Evolutionary conservation across 2,797 vertebrate species (phyloP).

Genomic region (Novumbra hubbsi): DNA sequence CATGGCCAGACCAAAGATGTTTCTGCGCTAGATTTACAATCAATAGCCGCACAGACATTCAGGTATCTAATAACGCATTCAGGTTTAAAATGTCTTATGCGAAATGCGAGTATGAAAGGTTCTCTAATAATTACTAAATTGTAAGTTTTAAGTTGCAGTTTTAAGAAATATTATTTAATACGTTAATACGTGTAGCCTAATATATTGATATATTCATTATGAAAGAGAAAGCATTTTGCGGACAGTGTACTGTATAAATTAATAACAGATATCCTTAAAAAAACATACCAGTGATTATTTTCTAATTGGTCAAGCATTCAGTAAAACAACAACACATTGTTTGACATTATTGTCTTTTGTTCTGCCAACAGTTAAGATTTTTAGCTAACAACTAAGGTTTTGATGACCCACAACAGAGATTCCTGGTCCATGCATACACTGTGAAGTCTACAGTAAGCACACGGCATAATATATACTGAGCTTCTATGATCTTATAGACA

Average conservation of each 20-base stretch:
- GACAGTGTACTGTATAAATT: too few species aligned
- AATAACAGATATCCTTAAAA: too few species aligned
- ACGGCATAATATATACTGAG: background rate
- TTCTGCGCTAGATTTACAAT: slow-evolving; percentile 1
- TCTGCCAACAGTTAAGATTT: background rate
- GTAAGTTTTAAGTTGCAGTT: too few species aligned
- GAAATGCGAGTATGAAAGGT: background rate
- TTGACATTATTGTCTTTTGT: background rate
- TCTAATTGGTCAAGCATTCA: background rate
- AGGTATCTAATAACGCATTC: background rate
- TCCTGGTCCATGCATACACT: background rate
- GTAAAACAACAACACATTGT: background rate
- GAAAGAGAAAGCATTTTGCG: too few species aligned
- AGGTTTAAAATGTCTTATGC: background rate
- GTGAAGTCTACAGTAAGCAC: background rate
- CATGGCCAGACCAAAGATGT: background rate
- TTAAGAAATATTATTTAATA: background rate
- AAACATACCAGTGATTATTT: background rate
- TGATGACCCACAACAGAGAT: background rate
- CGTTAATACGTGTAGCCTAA: background rate
- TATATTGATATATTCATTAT: background rate
- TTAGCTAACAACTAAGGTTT: background rate
- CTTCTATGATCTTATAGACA: background rate
- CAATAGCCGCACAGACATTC: slow-evolving; percentile 6
- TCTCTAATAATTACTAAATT: background rate